Evolutionary conservation across 2,113 vertebrate species (phyloP).

Genomic region (Haemorhous mexicanus): DNA sequence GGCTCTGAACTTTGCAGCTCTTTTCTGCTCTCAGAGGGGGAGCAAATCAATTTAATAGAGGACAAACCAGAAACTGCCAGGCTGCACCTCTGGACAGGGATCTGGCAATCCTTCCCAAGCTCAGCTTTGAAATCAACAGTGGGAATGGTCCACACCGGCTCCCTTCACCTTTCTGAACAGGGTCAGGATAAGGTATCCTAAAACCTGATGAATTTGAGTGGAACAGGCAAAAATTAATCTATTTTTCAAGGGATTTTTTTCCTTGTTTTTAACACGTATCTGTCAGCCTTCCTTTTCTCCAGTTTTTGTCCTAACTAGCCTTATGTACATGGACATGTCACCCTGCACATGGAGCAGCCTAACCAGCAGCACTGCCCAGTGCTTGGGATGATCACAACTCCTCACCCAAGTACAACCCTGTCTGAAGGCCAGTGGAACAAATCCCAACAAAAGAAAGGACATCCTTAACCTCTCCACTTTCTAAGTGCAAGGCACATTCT

Average conservation of each 20-base stretch:
- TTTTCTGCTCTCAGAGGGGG: not conserved
- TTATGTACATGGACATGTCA: not conserved
- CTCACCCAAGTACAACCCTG: not conserved
- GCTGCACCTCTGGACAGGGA: not conserved
- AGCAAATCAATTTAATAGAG: not conserved
- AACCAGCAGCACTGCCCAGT: accelerated
- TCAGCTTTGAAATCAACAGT: not conserved
- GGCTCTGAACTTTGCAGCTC: not conserved
- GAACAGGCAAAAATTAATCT: not conserved
- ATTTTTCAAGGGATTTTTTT: not conserved
- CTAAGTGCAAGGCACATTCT: not conserved
- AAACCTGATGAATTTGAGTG: not conserved
- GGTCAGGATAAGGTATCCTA: not conserved
- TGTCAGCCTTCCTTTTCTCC: not conserved
- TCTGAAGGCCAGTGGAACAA: not conserved
- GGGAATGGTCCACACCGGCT: too few relatives aligned
- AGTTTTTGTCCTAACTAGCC: not conserved
- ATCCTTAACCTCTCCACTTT: not conserved
- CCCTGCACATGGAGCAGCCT: not conserved
- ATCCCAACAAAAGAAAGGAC: not conserved
- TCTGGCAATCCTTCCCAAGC: not conserved
- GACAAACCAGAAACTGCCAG: not conserved
- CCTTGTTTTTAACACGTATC: not conserved
- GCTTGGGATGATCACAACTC: not conserved
- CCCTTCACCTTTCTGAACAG: not conserved